Evolutionary conservation across 2,888 invertebrate genomes (phyloP), one percentile per base, ranked within the genome.

Genomic region (Gibbula magus): DNA sequence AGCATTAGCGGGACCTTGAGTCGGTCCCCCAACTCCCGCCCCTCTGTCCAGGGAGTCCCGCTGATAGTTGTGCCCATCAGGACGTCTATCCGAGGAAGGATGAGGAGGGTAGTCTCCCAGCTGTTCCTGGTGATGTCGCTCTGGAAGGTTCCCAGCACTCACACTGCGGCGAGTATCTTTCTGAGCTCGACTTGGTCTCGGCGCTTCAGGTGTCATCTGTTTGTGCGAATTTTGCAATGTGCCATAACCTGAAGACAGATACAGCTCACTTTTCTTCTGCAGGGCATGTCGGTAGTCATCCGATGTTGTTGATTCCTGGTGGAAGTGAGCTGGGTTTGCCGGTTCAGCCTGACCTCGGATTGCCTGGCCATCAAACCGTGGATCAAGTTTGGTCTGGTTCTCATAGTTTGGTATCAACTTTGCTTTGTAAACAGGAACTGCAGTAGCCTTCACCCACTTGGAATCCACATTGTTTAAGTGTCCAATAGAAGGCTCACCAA

Each of bases 321-420:
- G 82, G 74, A 81, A 39, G 80, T 85, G 80, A 10, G 61, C 51
- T n/a, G 75, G 22, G 10, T 39, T 35, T 35, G 83, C 85, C 0
- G 87, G 85, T 54, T 87, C 86, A 0, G 87, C 88, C 20, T 86
- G 84, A 8, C 87, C 88, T 61, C 85, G 76, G 8, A 86, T 77
- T 1, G 82, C 87, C 70, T 79, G 82, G 1, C 79, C 78, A 16
- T 85, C 86, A 75, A 83, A 73, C 1, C 84, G 80, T 1, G 83
- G 85, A 66, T 89, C 89, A 54, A 86, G 83, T 78, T 87, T 86
- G n/a, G 85, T 84, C 82, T 89, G 89, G 79, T 89, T 89, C 78
- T 89, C 89, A 79, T 89, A 89, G 80, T 88, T 89, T 32, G 88
- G 88, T 56, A 87, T 86, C 29, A 85, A 82, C 67, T 85, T 87